phyloP scores from a whole-genome alignment of 2,797 vertebrate species.

The Toxotes lorentzi region DNA sequence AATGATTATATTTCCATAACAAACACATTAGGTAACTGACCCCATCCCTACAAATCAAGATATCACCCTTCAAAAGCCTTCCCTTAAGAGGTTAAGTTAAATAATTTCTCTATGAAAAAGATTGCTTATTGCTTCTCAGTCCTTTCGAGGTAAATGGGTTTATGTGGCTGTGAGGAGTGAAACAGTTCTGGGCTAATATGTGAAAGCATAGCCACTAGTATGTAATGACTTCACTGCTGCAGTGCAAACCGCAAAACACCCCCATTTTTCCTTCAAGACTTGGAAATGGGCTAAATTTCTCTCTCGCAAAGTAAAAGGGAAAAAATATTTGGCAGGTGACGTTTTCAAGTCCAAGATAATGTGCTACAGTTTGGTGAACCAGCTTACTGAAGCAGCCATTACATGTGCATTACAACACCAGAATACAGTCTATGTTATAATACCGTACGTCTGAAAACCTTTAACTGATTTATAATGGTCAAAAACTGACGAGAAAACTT shows the following conservation, averaged over 20 bases:
- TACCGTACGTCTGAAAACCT: neutral
- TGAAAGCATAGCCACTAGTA: slow-evolving; percentile 33
- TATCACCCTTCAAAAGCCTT: neutral
- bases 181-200: slow-evolving; percentile 14
- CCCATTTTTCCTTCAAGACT: slow-evolving; percentile 32
- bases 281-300: slow-evolving; percentile 23
- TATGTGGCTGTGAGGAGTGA: slow-evolving; percentile 18
- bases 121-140: slow-evolving; percentile 9
- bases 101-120: neutral
- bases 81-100: neutral
- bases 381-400: slow-evolving; percentile 16
- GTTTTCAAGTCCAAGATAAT: slow-evolving; percentile 34
- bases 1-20: slow-evolving; percentile 4
- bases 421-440: neutral
- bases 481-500: neutral
- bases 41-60: slow-evolving; percentile 9
- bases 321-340: slow-evolving; percentile 30
- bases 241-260: slow-evolving; percentile 52
- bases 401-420: neutral
- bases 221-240: slow-evolving; percentile 45
- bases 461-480: neutral
- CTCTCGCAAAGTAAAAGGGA: slow-evolving; percentile 14
- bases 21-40: neutral
- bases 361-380: slow-evolving; percentile 3
- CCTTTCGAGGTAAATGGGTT: slow-evolving; percentile 5